Evolutionary conservation across 2,797 vertebrate species (phyloP).

Genomic region (Gambelia wislizenii): DNA sequence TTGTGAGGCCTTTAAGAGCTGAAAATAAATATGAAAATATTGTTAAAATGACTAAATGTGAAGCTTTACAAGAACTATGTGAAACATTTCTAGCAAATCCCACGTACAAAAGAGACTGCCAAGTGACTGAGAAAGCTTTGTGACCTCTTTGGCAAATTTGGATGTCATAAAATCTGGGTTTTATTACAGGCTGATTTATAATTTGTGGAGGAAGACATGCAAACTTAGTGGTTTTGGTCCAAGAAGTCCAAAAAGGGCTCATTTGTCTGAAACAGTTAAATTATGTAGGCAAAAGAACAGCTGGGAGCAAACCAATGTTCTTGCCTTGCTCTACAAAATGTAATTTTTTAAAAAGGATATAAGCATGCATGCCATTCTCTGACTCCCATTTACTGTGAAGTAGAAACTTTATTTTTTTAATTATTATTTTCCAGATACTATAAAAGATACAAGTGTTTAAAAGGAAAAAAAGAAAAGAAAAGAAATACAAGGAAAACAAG

Average conservation of each 20-base stretch:
- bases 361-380: neutral
- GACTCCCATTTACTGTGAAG: neutral
- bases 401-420: no score
- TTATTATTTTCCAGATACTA: no score
- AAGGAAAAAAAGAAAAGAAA: no score
- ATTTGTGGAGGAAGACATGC: neutral
- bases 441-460: no score
- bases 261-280: neutral
- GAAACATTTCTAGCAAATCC: slow-evolving; percentile 12
- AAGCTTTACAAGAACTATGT: neutral
- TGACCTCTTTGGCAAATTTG: neutral
- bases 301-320: neutral
- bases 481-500: no score
- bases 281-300: neutral
- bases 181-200: slow-evolving; percentile 17
- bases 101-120: neutral
- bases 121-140: slow-evolving; percentile 20
- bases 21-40: neutral
- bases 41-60: neutral
- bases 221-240: neutral
- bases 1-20: neutral
- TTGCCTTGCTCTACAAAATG: no score
- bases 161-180: slow-evolving; percentile 23
- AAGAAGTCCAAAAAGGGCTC: neutral
- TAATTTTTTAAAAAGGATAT: neutral